Base-by-base conservation (phyloP, 2,888 invertebrate species). In the Teleiodes luculella region DNA sequence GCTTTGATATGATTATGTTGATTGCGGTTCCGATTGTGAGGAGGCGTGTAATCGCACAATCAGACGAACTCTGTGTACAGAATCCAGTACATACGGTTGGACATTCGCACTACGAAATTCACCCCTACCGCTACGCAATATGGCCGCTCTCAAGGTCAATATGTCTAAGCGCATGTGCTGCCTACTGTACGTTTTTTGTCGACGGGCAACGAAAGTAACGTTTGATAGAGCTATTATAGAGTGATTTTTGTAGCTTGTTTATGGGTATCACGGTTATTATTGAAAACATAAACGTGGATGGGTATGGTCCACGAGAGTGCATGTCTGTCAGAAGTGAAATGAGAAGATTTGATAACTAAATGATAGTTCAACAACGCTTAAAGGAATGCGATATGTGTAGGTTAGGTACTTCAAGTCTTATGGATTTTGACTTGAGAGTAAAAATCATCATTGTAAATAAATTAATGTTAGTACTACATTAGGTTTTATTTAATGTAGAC, bases 21-120 rank as follows among this genome's bases (percentile, higher is more conserved):
- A 69, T 69, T 83, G 82, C 74, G 80, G 80, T 81, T 72, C 65
- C 66, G 70, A 73, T 78, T 77, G 74, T 76, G 63, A 72, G n/a
- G n/a, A n/a, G n/a, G n/a, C n/a, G n/a, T n/a, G 66, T 75, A 72
- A 77, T 74, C 67, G 64, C 66, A 66, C 73, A 70, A 76, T 75
- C 68, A 43, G 60, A 66, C 64, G 59, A 64, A 67, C 20, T 35
- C 13, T 48, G 7, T 35, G 35, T 14, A n/a, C n/a, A n/a, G n/a
- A n/a, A n/a, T n/a, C n/a, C n/a, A n/a, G n/a, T n/a, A n/a, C n/a
- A n/a, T n/a, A n/a, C n/a, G n/a, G n/a, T n/a, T n/a, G n/a, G n/a
- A n/a, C n/a, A n/a, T n/a, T n/a, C n/a, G n/a, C n/a, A n/a, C n/a
- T n/a, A n/a, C n/a, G n/a, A n/a, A n/a, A n/a, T n/a, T n/a, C n/a